These are phyloP conservation scores for Nematostella vectensis DNA, from an alignment of 92 coral and sea anemone species.

Conservation along the genomic window DNA sequence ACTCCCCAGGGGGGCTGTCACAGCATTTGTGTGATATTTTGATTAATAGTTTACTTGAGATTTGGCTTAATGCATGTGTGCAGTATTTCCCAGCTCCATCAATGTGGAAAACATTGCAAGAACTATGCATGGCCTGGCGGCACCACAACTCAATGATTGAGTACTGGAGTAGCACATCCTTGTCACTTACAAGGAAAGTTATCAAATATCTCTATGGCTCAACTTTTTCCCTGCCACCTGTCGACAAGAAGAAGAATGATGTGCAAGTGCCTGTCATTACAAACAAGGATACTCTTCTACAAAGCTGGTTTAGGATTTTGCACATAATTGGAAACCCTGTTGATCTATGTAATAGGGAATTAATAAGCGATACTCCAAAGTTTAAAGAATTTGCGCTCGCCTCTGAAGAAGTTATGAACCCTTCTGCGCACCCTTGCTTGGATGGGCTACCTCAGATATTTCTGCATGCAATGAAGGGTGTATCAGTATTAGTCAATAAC, in stretches of 20 bases:
- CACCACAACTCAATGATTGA: constrained; percentile 87
- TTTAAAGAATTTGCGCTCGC: constrained; percentile 94
- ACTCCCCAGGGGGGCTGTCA: constrained; percentile 75
- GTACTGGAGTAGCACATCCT: constrained; percentile 81
- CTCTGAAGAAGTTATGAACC: constrained; percentile 57
- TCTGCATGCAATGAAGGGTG: constrained; percentile 91
- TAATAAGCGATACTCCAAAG: constrained; percentile 71
- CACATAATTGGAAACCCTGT: constrained; percentile 94
- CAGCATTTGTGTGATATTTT: constrained; percentile 81
- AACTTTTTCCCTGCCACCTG: constrained; percentile 51
- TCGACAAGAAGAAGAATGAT: constrained; percentile 64
- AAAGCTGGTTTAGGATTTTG: constrained; percentile 94
- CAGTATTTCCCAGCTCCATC: constrained; percentile 89
- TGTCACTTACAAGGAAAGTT: constrained; percentile 69
- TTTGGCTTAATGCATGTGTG: constrained; percentile 86
- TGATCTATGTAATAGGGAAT: constrained; percentile 75
- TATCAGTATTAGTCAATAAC: constrained; percentile 64
- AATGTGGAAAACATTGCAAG: constrained; percentile 94
- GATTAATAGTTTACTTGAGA: constrained; percentile 74
- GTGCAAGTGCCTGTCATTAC: constrained; percentile 69
- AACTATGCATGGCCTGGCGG: constrained; percentile 90
- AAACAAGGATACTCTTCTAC: constrained; percentile 62
- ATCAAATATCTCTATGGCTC: constrained; percentile 85
- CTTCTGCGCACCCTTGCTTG: constrained; percentile 81
- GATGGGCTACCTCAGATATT: constrained; percentile 79